Evolutionary conservation across 2,797 vertebrate genomes (phyloP), one percentile per base, ranked within the genome.

Genomic region (Clamator glandarius): DNA sequence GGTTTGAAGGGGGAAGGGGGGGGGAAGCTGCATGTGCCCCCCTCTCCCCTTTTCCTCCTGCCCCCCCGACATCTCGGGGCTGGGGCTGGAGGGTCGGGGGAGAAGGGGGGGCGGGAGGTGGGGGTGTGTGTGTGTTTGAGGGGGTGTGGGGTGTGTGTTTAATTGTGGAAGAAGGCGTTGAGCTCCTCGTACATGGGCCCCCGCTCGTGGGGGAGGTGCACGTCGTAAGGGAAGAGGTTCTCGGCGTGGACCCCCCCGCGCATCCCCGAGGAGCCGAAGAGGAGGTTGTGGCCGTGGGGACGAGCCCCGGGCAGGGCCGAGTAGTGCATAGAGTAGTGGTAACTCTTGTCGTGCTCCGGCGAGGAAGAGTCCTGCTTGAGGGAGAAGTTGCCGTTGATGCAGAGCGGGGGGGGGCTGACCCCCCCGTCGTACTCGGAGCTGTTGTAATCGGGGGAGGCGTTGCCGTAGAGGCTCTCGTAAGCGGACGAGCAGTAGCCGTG

Each of bases 251-350:
- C 98, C 89, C 98, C 98, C 87, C 98, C 97, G 96, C 99, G 99
- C 97, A 98, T 97, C 66, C 98, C 99, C 39, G 99, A 97, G 39
- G 99, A 98, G 48, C 98, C 98, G 87, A 98, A 99, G 28, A 98
- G 97, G 92, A 99, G 80, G 94, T 98, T 98, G 92, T 98, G 99
- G 18, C 98, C 97, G 44, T 98, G 46, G 86, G 98, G 97, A 59
- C 99, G 98, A 95, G 99, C 98, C 63, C 98, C 97, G 55, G 98
- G 98, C 97, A 99, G 98, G 95, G 98, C 98, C 92, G 99, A 98
- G 98, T 99, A 99, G 98, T 99, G 99, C 99, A 99, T 99, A 98
- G 99, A 99, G 97, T 99, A 99, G 90, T 99, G 99, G 96, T 99
- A 99, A 98, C 98, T 98, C 97, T 99, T 99, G 95, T 99, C 99